phyloP scores from a whole-genome alignment of 2,888 invertebrate genomes.

The Koerneria pararmatus region DNA sequence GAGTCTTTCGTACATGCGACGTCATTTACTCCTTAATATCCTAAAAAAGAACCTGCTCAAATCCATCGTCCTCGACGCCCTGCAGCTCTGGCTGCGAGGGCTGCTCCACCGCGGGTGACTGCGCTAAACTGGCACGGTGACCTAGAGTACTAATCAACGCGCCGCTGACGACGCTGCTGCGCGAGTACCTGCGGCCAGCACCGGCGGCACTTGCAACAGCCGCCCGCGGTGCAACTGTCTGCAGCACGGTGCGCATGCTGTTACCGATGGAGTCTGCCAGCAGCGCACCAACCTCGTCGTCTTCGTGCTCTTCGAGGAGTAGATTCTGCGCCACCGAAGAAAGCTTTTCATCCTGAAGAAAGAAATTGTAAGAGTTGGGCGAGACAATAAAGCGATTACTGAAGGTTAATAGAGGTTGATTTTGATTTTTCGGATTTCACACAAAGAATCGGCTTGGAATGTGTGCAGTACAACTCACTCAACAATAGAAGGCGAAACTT shows the following conservation, averaged over 20 bases:
- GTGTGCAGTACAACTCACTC: too few species aligned
- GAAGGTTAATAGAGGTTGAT: too few species aligned
- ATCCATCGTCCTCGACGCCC: constrained; percentile 36
- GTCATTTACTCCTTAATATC: too few species aligned
- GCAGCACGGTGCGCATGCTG: constrained; percentile 51
- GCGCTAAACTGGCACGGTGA: constrained; percentile 13
- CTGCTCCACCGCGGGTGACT: constrained; percentile 15
- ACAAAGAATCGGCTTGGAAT: too few species aligned
- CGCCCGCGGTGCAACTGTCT: constrained; percentile 47
- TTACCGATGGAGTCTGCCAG: constrained; percentile 51
- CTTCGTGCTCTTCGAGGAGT: constrained; percentile 47
- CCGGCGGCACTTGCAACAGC: constrained; percentile 23
- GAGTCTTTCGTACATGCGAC: too few species aligned
- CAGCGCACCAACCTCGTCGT: constrained; percentile 45
- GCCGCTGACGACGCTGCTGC: not conserved
- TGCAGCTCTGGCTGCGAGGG: constrained; percentile 13
- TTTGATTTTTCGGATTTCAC: too few species aligned
- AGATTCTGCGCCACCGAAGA: constrained; percentile 46
- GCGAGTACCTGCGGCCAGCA: not conserved
- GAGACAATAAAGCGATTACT: too few species aligned
- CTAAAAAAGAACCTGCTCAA: constrained; percentile 44
- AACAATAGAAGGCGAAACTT: too few species aligned
- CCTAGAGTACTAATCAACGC: not conserved
- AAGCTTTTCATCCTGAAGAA: constrained; percentile 54
- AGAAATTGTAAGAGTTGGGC: too few species aligned